Conservation (phyloP, 2,888 invertebrate genomes). For the Gastrophysa polygoni region DNA sequence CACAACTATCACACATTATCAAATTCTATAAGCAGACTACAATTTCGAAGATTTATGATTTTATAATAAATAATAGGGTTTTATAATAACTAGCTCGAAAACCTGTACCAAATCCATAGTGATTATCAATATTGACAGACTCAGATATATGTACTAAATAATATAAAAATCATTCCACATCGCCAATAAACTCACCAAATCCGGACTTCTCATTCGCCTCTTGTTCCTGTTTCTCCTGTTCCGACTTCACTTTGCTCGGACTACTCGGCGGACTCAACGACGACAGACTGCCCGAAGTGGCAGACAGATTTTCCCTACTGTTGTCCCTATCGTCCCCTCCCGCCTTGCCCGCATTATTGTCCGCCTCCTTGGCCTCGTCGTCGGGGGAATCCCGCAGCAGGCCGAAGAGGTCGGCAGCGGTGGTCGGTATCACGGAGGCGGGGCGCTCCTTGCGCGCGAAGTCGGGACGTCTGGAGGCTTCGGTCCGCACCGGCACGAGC, state of each 20-base stretch:
- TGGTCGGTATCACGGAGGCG: constrained; percentile 52
- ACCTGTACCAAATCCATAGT: no score
- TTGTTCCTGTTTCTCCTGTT: constrained; percentile 62
- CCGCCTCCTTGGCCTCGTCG: constrained; percentile 8
- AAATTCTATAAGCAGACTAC: no score
- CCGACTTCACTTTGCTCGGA: constrained; percentile 53
- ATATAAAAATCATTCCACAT: no score
- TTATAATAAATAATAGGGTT: no score
- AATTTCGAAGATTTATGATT: no score
- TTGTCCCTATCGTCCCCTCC: constrained; percentile 55
- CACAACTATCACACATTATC: no score
- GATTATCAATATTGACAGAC: no score
- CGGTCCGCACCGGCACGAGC: constrained; percentile 58
- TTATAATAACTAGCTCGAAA: no score
- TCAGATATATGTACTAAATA: no score
- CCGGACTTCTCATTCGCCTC: constrained; percentile 63
- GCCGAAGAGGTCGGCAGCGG: no score
- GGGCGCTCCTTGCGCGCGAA: constrained; percentile 54
- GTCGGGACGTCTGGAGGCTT: constrained; percentile 53
- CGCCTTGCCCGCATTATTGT: constrained; percentile 37
- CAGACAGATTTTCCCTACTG: constrained; percentile 54
- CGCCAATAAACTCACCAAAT: constrained; percentile 39
- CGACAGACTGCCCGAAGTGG: constrained; percentile 56
- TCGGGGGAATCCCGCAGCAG: no score
- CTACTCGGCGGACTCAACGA: constrained; percentile 58